Evolutionary conservation across 2,888 invertebrate genomes (phyloP).

Genomic region (Gasteruption jaculator): DNA sequence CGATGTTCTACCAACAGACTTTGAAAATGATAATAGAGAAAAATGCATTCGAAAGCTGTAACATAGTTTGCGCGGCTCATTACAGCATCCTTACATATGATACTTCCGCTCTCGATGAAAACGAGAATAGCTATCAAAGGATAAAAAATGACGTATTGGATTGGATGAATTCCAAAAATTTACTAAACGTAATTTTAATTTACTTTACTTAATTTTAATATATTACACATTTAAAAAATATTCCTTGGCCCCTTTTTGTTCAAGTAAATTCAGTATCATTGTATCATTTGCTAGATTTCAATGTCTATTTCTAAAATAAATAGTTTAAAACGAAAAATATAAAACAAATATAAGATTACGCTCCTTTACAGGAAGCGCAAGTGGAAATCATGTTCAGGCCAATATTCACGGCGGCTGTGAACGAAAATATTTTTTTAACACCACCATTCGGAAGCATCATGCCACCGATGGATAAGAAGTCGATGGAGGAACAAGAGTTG

Average conservation of each 20-base stretch:
- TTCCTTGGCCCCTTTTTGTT: too few relatives aligned
- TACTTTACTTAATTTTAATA: not conserved
- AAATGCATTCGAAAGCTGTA: slow-evolving; percentile 61
- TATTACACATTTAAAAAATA: slow-evolving; percentile 11
- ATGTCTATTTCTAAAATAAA: too few relatives aligned
- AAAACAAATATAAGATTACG: slow-evolving; percentile 13
- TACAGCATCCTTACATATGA: slow-evolving; percentile 55
- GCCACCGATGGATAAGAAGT: slow-evolving; percentile 54
- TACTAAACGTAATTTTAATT: slow-evolving; percentile 28
- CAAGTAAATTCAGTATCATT: too few relatives aligned
- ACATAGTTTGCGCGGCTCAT: slow-evolving; percentile 59
- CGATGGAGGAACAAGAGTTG: slow-evolving; percentile 29
- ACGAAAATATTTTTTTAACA: slow-evolving; percentile 60
- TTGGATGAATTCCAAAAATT: slow-evolving; percentile 54
- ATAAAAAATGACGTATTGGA: slow-evolving; percentile 51
- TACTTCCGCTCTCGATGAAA: slow-evolving; percentile 49
- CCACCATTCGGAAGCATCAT: slow-evolving; percentile 60
- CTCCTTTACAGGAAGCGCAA: slow-evolving; percentile 56
- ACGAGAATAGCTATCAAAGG: slow-evolving; percentile 44
- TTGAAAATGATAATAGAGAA: slow-evolving; percentile 59
- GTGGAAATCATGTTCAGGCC: slow-evolving; percentile 62
- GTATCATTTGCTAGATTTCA: too few relatives aligned
- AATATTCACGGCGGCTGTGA: slow-evolving; percentile 58
- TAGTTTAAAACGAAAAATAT: too few relatives aligned
- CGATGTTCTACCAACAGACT: slow-evolving; percentile 56